Evolutionary conservation across 2,797 vertebrate genomes (phyloP).

Genomic region (Hylomyscus alleni): DNA sequence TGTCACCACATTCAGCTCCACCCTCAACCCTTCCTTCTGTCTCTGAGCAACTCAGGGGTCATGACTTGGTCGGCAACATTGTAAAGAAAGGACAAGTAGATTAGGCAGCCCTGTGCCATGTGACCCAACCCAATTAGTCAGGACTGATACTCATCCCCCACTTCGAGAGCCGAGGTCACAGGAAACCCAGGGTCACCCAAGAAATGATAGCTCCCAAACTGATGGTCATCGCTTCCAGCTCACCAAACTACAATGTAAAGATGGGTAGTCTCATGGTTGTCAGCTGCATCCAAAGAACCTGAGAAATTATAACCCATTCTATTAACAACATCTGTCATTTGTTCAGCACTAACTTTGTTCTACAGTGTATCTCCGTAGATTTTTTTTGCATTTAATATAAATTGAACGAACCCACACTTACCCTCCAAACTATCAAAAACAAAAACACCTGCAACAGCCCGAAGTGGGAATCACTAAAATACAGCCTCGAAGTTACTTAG

Average conservation of each 20-base stretch:
- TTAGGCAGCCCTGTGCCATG: not conserved
- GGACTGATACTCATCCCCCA: not conserved
- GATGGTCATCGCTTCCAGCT: not conserved
- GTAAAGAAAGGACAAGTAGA: not conserved
- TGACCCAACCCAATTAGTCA: not conserved
- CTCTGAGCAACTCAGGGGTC: not conserved
- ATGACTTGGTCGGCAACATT: not conserved
- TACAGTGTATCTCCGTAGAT: not conserved
- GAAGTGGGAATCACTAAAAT: not conserved
- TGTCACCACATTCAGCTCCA: not conserved
- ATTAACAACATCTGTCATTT: not conserved
- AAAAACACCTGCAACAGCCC: not conserved
- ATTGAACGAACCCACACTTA: conserved; percentile 14
- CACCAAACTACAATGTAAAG: not conserved
- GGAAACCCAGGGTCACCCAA: not conserved
- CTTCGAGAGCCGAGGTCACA: not conserved
- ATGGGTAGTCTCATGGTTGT: not conserved
- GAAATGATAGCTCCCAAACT: not conserved
- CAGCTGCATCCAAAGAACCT: not conserved
- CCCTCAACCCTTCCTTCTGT: not conserved
- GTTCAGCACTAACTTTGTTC: not conserved
- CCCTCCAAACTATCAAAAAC: conserved; percentile 6
- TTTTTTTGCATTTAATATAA: conserved; percentile 1
- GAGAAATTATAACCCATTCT: conserved; percentile 8
- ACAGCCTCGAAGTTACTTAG: not conserved